These are phyloP conservation scores for Vanessa atalanta DNA, from an alignment of 1,140 invertebrate species.

Conservation along the genomic window DNA sequence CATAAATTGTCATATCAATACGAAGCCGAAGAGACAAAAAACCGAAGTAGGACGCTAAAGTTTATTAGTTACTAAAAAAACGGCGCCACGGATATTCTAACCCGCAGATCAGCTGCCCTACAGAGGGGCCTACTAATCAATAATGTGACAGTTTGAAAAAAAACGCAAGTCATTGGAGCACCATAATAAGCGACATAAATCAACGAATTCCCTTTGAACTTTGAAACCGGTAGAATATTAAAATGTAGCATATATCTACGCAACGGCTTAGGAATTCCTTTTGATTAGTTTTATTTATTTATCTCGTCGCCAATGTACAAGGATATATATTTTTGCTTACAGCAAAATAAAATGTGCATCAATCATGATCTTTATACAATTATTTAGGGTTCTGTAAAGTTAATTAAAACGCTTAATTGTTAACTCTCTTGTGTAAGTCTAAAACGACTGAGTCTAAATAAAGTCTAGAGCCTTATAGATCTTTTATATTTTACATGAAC, in stretches of 20 bases:
- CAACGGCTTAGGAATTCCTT: constrained; percentile 14
- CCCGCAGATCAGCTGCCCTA: constrained; percentile 7
- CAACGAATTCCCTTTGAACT: constrained; percentile 45
- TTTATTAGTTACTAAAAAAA: background rate
- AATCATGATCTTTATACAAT: too few species aligned
- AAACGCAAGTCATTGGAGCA: constrained; percentile 45
- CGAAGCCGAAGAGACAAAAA: background rate
- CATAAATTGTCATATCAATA: background rate
- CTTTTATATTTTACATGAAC: too few species aligned
- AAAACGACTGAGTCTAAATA: too few species aligned
- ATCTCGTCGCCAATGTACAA: background rate
- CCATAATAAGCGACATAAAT: constrained; percentile 54
- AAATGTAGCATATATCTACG: constrained; percentile 10
- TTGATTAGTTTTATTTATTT: background rate
- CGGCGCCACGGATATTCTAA: constrained; percentile 3
- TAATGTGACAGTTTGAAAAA: constrained; percentile 45
- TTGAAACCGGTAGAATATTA: constrained; percentile 26
- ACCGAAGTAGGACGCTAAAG: too few species aligned
- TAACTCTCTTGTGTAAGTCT: too few species aligned
- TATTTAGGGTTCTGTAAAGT: too few species aligned
- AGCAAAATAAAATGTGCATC: too few species aligned
- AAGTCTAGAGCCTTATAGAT: too few species aligned
- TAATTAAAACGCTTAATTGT: too few species aligned
- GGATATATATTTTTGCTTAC: too few species aligned
- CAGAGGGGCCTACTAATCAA: constrained; percentile 32